Percentiles rank a stretch among this genome's conserved stretches.
phyloP scores from a whole-genome alignment of 1,140 invertebrate genomes.

The Panagrolaimus sp. region DNA sequence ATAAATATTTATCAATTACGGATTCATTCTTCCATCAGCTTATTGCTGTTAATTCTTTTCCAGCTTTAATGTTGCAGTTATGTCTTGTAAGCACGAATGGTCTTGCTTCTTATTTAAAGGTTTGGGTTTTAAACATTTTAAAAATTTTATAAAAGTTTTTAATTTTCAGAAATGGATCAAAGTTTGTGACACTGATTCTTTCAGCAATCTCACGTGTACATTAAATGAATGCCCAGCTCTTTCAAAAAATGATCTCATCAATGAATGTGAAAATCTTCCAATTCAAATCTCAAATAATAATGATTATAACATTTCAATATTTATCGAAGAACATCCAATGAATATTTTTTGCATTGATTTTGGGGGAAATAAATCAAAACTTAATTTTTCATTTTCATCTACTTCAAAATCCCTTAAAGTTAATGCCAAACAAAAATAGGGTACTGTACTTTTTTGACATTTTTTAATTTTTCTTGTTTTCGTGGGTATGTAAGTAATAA shows the following conservation, averaged over 20 bases:
- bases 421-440: no score
- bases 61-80: not conserved
- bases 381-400: no score
- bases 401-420: no score
- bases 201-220: not conserved
- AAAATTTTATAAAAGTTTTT: not conserved
- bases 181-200: not conserved
- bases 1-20: constrained; percentile 4
- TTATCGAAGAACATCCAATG: not conserved
- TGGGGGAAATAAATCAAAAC: not conserved
- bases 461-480: no score
- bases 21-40: not conserved
- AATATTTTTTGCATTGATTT: constrained; percentile 7
- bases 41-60: not conserved
- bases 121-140: not conserved
- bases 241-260: not conserved
- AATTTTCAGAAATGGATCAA: constrained; percentile 3
- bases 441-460: no score
- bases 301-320: not conserved
- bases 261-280: not conserved
- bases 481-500: no score
- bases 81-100: not conserved
- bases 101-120: constrained; percentile 3
- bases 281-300: not conserved
- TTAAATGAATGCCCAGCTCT: not conserved